These are phyloP conservation scores for Darevskia nairensis DNA, from an alignment of 2,797 vertebrate species.

Conservation along the genomic window DNA sequence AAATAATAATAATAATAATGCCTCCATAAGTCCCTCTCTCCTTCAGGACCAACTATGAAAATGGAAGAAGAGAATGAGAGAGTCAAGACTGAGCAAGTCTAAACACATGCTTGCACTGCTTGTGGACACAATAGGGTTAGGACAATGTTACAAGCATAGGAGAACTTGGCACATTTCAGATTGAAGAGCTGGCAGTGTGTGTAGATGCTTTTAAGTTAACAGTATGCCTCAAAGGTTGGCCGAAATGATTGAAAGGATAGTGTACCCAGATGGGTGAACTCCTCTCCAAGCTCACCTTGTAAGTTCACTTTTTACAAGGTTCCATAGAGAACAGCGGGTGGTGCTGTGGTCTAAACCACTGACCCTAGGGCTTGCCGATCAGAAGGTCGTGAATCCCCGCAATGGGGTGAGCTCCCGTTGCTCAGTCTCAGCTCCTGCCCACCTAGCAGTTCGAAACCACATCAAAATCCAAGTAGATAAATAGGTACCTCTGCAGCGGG, in stretches of 20 bases:
- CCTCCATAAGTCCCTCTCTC: no score
- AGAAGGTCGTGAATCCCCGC: no score
- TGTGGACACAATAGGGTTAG: no score
- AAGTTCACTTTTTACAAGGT: neutral
- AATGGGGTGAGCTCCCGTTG: no score
- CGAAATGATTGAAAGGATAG: neutral
- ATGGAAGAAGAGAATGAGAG: neutral
- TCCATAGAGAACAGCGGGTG: neutral
- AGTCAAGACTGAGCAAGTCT: neutral
- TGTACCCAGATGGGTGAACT: neutral
- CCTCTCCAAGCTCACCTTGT: neutral
- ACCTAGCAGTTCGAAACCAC: no score
- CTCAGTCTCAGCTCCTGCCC: no score
- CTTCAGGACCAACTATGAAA: neutral
- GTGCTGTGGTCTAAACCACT: no score
- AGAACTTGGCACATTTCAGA: neutral
- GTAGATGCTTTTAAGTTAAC: neutral
- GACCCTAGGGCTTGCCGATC: no score
- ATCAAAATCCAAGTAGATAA: no score
- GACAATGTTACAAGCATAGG: neutral
- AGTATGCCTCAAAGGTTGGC: no score
- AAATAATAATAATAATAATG: no score
- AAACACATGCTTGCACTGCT: neutral
- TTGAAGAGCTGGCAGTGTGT: neutral
- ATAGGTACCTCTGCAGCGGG: no score